phyloP scores from a whole-genome alignment of 2,797 vertebrate genomes.

The Lithobates sylvaticus region DNA sequence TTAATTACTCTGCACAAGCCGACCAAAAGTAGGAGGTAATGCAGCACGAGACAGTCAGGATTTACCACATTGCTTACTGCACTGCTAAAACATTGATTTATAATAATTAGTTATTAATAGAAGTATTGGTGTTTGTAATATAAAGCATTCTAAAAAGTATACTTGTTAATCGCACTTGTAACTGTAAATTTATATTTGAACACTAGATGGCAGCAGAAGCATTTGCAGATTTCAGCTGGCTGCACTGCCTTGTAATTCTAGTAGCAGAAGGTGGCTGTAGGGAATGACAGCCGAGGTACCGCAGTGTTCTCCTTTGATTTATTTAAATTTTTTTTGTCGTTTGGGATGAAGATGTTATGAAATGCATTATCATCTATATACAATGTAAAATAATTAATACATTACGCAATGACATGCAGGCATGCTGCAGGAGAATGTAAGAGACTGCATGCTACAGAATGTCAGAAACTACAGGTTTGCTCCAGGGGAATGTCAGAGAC shows the following conservation, averaged over 20 bases:
- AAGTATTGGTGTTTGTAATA: no score
- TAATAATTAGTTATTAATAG: no score
- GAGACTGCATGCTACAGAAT: no score
- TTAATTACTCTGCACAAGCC: background rate
- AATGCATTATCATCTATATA: background rate
- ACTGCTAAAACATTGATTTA: no score
- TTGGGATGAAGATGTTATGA: no score
- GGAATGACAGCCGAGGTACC: background rate
- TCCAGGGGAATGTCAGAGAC: no score
- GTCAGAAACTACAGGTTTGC: no score
- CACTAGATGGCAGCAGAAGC: slow-evolving; percentile 45
- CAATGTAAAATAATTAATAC: background rate
- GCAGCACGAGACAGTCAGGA: background rate
- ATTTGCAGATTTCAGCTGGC: background rate
- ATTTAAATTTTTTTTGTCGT: no score
- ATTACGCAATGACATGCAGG: no score
- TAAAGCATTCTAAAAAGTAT: background rate
- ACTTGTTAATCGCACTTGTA: background rate
- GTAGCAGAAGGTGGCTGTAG: background rate
- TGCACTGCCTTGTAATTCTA: background rate
- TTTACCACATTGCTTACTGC: background rate
- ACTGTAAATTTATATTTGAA: slow-evolving; percentile 16
- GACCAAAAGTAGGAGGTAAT: no score
- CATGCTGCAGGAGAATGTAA: no score
- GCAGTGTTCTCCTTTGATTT: background rate